Base-by-base conservation (phyloP, 1,140 invertebrate species). In the Babylonia areolata region DNA sequence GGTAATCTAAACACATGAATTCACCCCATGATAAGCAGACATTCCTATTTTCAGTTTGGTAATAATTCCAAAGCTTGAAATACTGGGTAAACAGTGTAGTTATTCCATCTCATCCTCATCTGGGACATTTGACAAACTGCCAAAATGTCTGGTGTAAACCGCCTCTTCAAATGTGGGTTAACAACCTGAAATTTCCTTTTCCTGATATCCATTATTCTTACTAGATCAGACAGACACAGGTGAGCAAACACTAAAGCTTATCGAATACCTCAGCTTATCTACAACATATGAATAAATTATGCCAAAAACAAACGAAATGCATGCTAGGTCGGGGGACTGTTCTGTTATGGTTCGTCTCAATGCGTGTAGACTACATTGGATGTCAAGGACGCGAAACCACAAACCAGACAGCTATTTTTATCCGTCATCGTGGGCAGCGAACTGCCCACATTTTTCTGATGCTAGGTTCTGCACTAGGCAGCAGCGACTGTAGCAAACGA, bases 331-430 rank as follows among this genome's bases (percentile, higher is more conserved):
- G 75, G 75, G 75, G 37, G 37, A 37, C 33, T 37, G 33, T 28
- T 77, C 33, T 77, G 35, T 39, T 77, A 6, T 77, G 75, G 75
- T 77, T 77, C 37, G 35, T 40, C 37, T 77, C 75, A 40, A 77
- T 77, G 75, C 75, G 75, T 77, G 75, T 40, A n/a, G n/a, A n/a
- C n/a, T n/a, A 46, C 78, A 58, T 80, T 31, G 58, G 82, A 84
- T 84, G 82, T 84, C 82, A 84, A 84, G 82, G 82, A 84, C 82
- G 82, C 82, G 39, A 77, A 73, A 77, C 75, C 78, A 51, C 78
- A 80, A 64, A 51, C 82, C 82, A 84, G 82, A 84, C 82, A 73
- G 82, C 78, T 80, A 80, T 58, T 80, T 80, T 35, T 80, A 80
- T 54, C 75, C 37, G 9, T 40, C 75, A 37, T 35, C 75, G 20